A percentile compares a stretch with the other conserved stretches of the same genome.
Evolutionary conservation across 2,888 invertebrate species (phyloP).

Genomic region (Zygaena filipendulae): DNA sequence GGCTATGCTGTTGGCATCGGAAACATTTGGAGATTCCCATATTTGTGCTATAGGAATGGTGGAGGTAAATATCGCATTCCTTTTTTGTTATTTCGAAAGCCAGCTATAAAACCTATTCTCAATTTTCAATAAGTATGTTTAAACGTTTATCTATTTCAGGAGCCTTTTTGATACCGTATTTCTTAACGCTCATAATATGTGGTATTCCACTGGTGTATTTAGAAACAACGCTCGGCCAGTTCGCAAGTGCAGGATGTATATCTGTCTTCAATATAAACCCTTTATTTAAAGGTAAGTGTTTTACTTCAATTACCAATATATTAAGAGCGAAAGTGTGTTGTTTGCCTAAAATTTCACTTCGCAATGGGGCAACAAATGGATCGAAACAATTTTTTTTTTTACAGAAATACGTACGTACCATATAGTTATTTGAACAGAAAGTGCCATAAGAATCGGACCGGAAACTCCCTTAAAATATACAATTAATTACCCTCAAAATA

Average conservation of each 20-base stretch:
- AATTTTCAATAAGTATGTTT: too few relatives aligned
- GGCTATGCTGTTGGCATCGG: constrained; percentile 89
- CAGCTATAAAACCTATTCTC: too few relatives aligned
- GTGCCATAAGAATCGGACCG: too few relatives aligned
- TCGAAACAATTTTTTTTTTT: too few relatives aligned
- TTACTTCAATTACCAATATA: not conserved
- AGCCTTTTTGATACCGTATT: constrained; percentile 89
- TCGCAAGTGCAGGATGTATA: constrained; percentile 83
- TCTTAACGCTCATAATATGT: constrained; percentile 81
- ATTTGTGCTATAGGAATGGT: constrained; percentile 86
- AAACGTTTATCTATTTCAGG: too few relatives aligned
- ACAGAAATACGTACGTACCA: too few relatives aligned
- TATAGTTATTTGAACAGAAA: too few relatives aligned
- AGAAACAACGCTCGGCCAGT: constrained; percentile 89
- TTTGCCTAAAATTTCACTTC: too few relatives aligned
- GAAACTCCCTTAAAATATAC: too few relatives aligned
- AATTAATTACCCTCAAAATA: too few relatives aligned
- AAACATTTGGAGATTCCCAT: constrained; percentile 89
- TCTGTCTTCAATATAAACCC: constrained; percentile 85
- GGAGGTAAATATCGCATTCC: constrained; percentile 70
- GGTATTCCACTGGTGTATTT: constrained; percentile 90
- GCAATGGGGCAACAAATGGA: too few relatives aligned
- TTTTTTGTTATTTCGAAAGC: constrained; percentile 7
- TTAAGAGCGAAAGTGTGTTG: too few relatives aligned
- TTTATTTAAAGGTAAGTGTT: constrained; percentile 80